phyloP scores from a whole-genome alignment of 2,888 invertebrate genomes.

The Andrena camellia region DNA sequence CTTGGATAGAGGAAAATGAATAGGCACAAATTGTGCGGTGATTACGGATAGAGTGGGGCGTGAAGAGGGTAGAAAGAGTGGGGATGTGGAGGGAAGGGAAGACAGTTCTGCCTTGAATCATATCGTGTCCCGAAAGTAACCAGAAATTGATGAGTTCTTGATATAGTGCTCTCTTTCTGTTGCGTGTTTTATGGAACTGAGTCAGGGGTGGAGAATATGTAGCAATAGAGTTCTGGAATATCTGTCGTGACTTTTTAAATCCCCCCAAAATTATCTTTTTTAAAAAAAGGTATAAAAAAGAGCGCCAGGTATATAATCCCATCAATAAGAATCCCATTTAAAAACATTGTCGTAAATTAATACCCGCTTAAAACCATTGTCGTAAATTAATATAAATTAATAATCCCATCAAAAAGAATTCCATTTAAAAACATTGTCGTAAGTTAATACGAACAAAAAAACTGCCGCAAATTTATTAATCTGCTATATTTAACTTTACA shows the following conservation, averaged over 20 bases:
- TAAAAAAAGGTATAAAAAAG: too few relatives aligned
- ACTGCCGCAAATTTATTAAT: too few relatives aligned
- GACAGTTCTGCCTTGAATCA: constrained; percentile 38
- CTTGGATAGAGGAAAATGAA: background rate
- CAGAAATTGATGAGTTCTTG: constrained; percentile 63
- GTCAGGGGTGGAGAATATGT: constrained; percentile 35
- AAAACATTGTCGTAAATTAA: too few relatives aligned
- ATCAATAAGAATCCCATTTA: too few relatives aligned
- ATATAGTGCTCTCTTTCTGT: constrained; percentile 35
- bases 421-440: too few relatives aligned
- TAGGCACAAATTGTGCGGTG: background rate
- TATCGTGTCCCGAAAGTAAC: constrained; percentile 47
- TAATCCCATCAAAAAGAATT: too few relatives aligned
- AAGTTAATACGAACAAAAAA: too few relatives aligned
- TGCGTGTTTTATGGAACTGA: constrained; percentile 32
- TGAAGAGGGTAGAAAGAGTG: background rate
- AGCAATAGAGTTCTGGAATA: background rate
- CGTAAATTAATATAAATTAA: too few relatives aligned
- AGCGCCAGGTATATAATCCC: too few relatives aligned
- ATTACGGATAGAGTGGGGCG: background rate
- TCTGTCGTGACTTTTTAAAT: background rate
- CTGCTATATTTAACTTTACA: too few relatives aligned
- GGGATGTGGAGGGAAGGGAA: constrained; percentile 2
- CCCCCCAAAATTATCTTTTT: too few relatives aligned
- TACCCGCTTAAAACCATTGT: too few relatives aligned